Base-by-base conservation (phyloP, 2,113 vertebrate genomes). In the Ophthalmotilapia sp. region DNA sequence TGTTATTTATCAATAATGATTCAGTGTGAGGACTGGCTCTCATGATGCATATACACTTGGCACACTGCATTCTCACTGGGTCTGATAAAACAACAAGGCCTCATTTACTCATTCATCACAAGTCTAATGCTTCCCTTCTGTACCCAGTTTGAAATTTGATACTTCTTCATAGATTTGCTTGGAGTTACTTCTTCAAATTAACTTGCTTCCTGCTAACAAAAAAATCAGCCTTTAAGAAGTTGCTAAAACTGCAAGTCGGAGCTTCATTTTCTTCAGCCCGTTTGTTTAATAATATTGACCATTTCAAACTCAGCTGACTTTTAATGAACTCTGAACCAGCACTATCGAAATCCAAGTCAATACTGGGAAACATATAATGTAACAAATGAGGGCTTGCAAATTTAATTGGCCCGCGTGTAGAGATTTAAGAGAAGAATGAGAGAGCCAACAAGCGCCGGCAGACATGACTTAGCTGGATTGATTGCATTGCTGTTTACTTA, bases 321-420 rank as follows among this genome's bases (percentile, higher is more conserved):
- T 95, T 96, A 96, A 96, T 94, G 95, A 96, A 95, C 89, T 95
- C 94, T 83, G 81, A 95, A 94, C 86, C 86, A 89, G 89, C 88
- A 80, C 80, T 91, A 91, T 85, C 90, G 91, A 93, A 94, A 93
- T 92, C 82, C 86, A 58, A 90, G 92, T 94, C 95, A 96, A 96
- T 96, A 96, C 79, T 55, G 56, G 92, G 88, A 95, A 96, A 96
- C 96, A 93, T 95, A 95, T 95, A 94, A 96, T 95, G 92, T 95
- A 95, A 93, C 81, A 90, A 60, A 91, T 90, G 90, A 93, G 85
- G 87, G 86, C 94, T 95, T 93, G 93, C 79, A 68, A 95, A 93
- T 90, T 91, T 86, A 92, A 91, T 93, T 89, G 80, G 26, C 8
- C 84, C 29, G 17, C 79, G 91, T 83, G 51, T 31, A 75, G 84